These are phyloP conservation scores for Danionella dracula DNA, from an alignment of 2,797 vertebrate genomes.

Conservation along the genomic window DNA sequence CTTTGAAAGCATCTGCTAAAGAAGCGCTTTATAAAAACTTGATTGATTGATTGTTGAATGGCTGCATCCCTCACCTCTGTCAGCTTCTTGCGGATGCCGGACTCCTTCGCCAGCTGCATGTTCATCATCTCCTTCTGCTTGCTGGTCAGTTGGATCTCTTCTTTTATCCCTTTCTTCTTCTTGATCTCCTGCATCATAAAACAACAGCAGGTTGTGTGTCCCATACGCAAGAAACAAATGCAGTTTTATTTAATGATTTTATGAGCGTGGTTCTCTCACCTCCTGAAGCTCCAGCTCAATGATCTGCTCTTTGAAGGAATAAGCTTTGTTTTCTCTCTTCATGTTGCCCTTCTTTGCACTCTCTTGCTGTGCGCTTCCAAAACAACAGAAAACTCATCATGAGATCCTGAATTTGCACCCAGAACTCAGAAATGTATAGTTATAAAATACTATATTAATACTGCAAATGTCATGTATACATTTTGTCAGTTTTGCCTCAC, in stretches of 20 bases:
- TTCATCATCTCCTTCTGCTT: slow-evolving; percentile 97
- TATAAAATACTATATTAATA: too few relatives aligned
- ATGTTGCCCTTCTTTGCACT: slow-evolving; percentile 91
- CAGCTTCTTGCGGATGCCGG: slow-evolving; percentile 77
- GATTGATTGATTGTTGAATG: too few relatives aligned
- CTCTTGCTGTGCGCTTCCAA: slow-evolving; percentile 85
- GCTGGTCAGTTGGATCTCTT: slow-evolving; percentile 88
- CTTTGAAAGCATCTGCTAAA: too few relatives aligned
- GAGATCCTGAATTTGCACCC: too few relatives aligned
- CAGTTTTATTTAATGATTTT: too few relatives aligned
- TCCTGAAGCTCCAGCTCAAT: slow-evolving; percentile 96
- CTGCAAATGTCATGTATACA: too few relatives aligned
- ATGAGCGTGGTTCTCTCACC: slow-evolving; percentile 60
- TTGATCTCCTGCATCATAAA: slow-evolving; percentile 80
- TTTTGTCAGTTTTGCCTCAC: too few relatives aligned
- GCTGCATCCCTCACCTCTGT: slow-evolving; percentile 70
- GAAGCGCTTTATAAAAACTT: too few relatives aligned
- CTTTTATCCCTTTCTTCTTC: slow-evolving; percentile 96
- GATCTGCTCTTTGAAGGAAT: slow-evolving; percentile 97
- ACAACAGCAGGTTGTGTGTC: background rate
- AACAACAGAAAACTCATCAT: background rate
- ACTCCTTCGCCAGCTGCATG: slow-evolving; percentile 85
- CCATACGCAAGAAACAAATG: too few relatives aligned
- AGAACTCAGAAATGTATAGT: too few relatives aligned
- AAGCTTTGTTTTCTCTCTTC: slow-evolving; percentile 96